A percentile compares a stretch with the other conserved stretches of the same genome.
Evolutionary conservation across 2,888 invertebrate genomes (phyloP).

Genomic region (Trilocha varians): DNA sequence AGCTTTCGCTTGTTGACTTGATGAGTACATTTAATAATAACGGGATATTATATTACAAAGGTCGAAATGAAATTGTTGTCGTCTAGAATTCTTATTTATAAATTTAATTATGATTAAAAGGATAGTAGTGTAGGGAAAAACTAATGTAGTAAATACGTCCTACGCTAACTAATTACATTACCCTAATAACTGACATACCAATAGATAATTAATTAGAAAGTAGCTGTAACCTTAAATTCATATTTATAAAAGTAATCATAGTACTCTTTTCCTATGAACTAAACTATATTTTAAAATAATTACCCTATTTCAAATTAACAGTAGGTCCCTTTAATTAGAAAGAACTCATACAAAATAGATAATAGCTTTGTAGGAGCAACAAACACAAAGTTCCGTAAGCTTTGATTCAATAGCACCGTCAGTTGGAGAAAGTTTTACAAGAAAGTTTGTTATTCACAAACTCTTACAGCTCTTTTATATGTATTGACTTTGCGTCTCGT

Average conservation of each 20-base stretch:
- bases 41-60: background rate
- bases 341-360: background rate
- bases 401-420: background rate
- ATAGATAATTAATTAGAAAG: too few species aligned
- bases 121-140: too few species aligned
- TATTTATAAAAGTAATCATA: too few species aligned
- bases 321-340: too few species aligned
- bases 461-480: slow-evolving; percentile 2
- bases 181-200: too few species aligned
- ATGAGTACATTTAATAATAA: background rate
- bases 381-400: background rate
- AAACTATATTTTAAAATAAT: too few species aligned
- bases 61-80: background rate
- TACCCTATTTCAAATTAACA: too few species aligned
- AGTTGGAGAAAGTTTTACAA: slow-evolving; percentile 5
- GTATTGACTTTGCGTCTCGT: slow-evolving; percentile 1
- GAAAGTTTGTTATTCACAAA: slow-evolving; percentile 1
- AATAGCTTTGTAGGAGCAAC: background rate
- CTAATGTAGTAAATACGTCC: too few species aligned
- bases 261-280: too few species aligned
- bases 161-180: too few species aligned
- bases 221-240: too few species aligned
- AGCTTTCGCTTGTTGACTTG: background rate
- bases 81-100: background rate
- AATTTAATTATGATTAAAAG: too few species aligned